Base-by-base conservation (phyloP, 2,888 invertebrate genomes). In the Aproaerema taeniolella region DNA sequence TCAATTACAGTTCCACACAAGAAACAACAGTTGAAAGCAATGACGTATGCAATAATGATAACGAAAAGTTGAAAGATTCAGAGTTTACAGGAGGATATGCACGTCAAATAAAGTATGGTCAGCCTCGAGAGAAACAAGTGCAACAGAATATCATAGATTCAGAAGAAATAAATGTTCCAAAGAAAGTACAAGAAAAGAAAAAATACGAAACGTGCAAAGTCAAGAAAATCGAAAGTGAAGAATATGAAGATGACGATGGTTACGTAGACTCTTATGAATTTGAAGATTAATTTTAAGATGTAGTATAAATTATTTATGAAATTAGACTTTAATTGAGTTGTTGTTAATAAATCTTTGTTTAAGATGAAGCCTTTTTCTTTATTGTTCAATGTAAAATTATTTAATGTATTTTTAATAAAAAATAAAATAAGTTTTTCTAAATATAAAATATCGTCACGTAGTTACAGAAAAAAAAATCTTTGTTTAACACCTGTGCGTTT, bases 51-150 rank as follows among this genome's bases (percentile, higher is more conserved):
- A 20, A 8, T 8, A 20, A 20, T 20, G 20, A 20, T 20, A 20
- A 20, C 4, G 8, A 20, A 6, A 20, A 20, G 20, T 6, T 26
- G 8, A 26, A 26, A 26, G 53, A 52, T 15, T 55, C 61, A 6
- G 47, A 47, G 31, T 52, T 70, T 33, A 51, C 56, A 29, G 55
- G 52, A 9, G 65, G 67, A 9, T 70, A 70, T 53, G 61, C 68
- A 1, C 77, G 53, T 41, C 62, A 63, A 39, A 63, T 51, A 36
- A 57, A 54, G 43, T 66, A 71, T 39, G 61, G 63, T 12, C 31
- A 39, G 9, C 10, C 38, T n/a, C 43, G 36, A 31, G 43, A 51
- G 25, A 54, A 53, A 37, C 43, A 40, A 35, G 40, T 31, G 7
- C 28, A 41, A 31, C 41, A 35, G 41, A 47, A 52, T 3, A 43